These are phyloP conservation scores for Scomberomorus guttatus DNA, from an alignment of 2,797 vertebrate species.

Conservation along the genomic window DNA sequence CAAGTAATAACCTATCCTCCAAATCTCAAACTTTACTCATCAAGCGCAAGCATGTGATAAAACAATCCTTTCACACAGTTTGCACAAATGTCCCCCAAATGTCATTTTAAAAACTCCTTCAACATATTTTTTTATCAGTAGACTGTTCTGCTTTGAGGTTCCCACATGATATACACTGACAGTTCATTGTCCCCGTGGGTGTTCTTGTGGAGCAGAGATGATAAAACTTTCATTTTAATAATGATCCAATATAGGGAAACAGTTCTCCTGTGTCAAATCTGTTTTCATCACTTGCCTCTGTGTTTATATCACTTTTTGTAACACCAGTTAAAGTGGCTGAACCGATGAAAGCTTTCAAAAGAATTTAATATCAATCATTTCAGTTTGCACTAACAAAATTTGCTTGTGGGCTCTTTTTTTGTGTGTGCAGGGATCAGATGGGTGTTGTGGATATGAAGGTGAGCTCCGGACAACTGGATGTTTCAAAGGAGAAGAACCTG, in stretches of 20 bases:
- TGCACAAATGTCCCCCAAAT: background rate
- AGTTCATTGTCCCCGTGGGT: background rate
- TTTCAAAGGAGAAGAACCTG: constrained; percentile 92
- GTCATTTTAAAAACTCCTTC: background rate
- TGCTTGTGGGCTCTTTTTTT: constrained; percentile 2
- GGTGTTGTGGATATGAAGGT: constrained; percentile 90
- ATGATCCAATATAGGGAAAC: background rate
- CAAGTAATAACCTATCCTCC: background rate
- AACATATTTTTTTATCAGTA: background rate
- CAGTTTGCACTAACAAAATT: background rate
- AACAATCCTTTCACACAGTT: background rate
- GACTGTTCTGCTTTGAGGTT: background rate
- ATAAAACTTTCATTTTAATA: background rate
- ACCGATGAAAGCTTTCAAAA: background rate
- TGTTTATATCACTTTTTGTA: background rate
- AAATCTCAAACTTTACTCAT: constrained; percentile 3
- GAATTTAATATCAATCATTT: background rate
- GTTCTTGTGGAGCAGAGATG: background rate
- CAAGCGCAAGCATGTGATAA: constrained; percentile 1
- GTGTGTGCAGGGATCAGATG: constrained; percentile 87
- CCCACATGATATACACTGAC: background rate
- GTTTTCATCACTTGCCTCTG: background rate
- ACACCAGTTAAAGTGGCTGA: background rate
- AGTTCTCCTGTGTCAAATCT: background rate
- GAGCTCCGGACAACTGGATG: constrained; percentile 92